Evolutionary conservation across 1,140 invertebrate genomes (phyloP).

Genomic region (Aphidius gifuensis): DNA sequence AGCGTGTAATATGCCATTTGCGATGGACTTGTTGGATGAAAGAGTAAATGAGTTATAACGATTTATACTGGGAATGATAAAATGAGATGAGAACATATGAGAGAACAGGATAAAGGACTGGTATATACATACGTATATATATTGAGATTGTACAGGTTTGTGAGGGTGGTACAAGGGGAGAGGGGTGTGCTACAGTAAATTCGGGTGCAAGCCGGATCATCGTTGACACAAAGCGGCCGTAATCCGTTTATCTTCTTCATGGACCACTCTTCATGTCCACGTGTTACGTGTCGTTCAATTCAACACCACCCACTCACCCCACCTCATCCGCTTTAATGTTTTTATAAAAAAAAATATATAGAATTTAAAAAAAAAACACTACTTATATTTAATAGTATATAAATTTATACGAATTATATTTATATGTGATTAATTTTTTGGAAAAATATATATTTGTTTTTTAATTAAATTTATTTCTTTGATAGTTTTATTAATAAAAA

Average conservation of each 20-base stretch:
- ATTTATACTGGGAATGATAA: too few relatives aligned
- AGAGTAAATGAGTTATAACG: too few relatives aligned
- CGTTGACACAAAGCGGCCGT: slow-evolving; percentile 50
- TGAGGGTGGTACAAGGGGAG: too few relatives aligned
- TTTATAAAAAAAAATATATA: neutral
- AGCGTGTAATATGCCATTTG: slow-evolving; percentile 38
- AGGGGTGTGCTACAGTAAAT: slow-evolving; percentile 14
- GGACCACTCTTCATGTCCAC: slow-evolving; percentile 45
- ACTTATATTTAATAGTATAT: slow-evolving; percentile 2
- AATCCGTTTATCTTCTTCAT: slow-evolving; percentile 54
- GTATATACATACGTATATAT: neutral
- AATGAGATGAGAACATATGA: slow-evolving; percentile 12
- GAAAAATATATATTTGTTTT: too few relatives aligned
- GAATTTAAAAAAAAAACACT: slow-evolving; percentile 1
- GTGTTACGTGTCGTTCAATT: slow-evolving; percentile 36
- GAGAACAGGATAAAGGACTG: slow-evolving; percentile 8
- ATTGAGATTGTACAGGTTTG: neutral
- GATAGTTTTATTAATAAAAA: too few relatives aligned
- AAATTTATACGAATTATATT: too few relatives aligned
- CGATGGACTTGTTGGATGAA: slow-evolving; percentile 24
- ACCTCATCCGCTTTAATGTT: neutral
- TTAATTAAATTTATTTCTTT: too few relatives aligned
- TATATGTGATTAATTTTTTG: too few relatives aligned
- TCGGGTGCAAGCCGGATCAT: slow-evolving; percentile 42
- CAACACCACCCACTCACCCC: slow-evolving; percentile 7